Conservation (phyloP, 2,797 vertebrate species). For the Gadopsis marmoratus region DNA sequence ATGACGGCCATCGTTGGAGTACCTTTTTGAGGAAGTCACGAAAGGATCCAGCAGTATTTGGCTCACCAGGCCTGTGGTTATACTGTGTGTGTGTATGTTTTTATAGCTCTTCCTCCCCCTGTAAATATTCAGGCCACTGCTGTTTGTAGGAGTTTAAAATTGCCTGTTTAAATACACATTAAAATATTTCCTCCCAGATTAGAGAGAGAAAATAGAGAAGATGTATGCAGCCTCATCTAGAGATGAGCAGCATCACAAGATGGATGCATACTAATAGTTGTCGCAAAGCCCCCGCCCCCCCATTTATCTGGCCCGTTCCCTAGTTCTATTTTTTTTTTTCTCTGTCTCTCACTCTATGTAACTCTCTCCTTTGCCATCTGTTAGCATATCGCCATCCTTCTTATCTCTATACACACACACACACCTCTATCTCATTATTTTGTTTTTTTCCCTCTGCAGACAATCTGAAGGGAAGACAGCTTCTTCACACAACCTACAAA, state of each 20-base stretch:
- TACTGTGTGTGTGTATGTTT: slow-evolving; percentile 49
- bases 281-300: not conserved
- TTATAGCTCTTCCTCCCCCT: slow-evolving; percentile 44
- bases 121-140: slow-evolving; percentile 36
- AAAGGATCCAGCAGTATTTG: slow-evolving; percentile 27
- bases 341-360: slow-evolving; percentile 40
- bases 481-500: slow-evolving; percentile 96
- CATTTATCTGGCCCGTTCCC: slow-evolving; percentile 50
- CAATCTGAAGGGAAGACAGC: slow-evolving; percentile 91
- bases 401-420: slow-evolving; percentile 57
- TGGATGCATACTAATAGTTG: slow-evolving; percentile 67
- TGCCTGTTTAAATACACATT: slow-evolving; percentile 66
- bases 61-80: slow-evolving; percentile 21
- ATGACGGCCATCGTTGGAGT: not conserved
- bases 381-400: slow-evolving; percentile 70
- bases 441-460: slow-evolving; percentile 70
- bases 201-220: slow-evolving; percentile 33
- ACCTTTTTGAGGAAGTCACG: slow-evolving; percentile 11
- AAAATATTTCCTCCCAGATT: slow-evolving; percentile 60
- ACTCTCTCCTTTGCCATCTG: slow-evolving; percentile 70
- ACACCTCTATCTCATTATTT: slow-evolving; percentile 50
- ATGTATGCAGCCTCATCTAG: slow-evolving; percentile 46
- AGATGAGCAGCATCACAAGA: slow-evolving; percentile 40
- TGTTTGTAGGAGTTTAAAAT: slow-evolving; percentile 62
- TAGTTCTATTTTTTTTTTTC: slow-evolving; percentile 44